Percentiles rank a stretch among this genome's conserved stretches.
Conservation (phyloP, 92 coral and sea anemone genomes). For the Phymanthus crucifer region DNA sequence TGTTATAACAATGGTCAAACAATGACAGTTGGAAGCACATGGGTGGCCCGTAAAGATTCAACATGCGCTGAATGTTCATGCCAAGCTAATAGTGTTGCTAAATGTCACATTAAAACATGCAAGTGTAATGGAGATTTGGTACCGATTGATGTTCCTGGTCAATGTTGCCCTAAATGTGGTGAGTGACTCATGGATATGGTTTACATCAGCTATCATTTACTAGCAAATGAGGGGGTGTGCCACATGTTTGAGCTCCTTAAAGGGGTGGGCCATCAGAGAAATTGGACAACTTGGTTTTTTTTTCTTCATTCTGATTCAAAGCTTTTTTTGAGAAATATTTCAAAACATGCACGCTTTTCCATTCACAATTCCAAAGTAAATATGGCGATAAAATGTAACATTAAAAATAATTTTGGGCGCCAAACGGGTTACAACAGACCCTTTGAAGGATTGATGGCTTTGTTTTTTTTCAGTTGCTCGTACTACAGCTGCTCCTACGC, state of each 20-base stretch:
- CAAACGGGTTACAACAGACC: neutral
- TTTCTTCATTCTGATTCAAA: neutral
- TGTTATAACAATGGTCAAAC: constrained; percentile 17
- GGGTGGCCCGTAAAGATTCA: neutral
- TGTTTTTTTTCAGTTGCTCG: neutral
- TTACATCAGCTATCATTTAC: too few relatives aligned
- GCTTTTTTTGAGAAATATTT: neutral
- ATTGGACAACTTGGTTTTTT: too few relatives aligned
- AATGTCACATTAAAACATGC: constrained; percentile 1
- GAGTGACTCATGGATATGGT: neutral
- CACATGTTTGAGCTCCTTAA: too few relatives aligned
- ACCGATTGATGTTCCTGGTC: constrained; percentile 24
- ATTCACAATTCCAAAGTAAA: too few relatives aligned
- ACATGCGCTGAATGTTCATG: constrained; percentile 22
- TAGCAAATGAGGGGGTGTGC: too few relatives aligned
- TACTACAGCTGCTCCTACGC: neutral
- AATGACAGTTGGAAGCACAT: constrained; percentile 12
- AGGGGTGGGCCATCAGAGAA: too few relatives aligned
- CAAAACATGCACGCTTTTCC: too few relatives aligned
- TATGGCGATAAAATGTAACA: too few relatives aligned
- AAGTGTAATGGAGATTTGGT: constrained; percentile 3
- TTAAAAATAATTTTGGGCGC: too few relatives aligned
- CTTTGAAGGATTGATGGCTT: neutral
- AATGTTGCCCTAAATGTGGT: constrained; percentile 40
- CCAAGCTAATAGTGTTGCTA: constrained; percentile 7